Conservation (phyloP, 1,140 invertebrate genomes). For the Drosophila sulfurigaster region DNA sequence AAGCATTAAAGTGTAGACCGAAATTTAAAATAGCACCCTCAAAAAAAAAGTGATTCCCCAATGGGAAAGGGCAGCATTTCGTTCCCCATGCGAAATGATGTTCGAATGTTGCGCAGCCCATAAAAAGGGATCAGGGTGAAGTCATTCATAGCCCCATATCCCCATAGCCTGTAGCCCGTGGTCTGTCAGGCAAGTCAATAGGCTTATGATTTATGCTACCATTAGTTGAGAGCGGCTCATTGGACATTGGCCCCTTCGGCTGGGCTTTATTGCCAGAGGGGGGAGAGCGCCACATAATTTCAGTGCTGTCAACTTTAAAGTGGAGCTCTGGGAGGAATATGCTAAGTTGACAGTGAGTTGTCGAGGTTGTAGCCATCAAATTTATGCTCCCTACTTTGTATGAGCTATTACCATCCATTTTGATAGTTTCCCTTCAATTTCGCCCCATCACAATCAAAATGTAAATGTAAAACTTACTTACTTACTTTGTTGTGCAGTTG, state of each 20-base stretch:
- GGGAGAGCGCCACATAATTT: slow-evolving; percentile 24
- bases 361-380: slow-evolving; percentile 16
- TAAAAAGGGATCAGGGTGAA: slow-evolving; percentile 75
- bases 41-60: slow-evolving; percentile 3
- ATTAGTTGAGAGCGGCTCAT: slow-evolving; percentile 68
- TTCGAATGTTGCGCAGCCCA: slow-evolving; percentile 70
- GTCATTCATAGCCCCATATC: slow-evolving; percentile 44
- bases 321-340: slow-evolving; percentile 7
- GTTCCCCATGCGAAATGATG: slow-evolving; percentile 29
- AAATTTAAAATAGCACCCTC: slow-evolving; percentile 59
- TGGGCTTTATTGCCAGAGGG: slow-evolving; percentile 21
- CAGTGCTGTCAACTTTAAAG: slow-evolving; percentile 21
- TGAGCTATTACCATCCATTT: neutral
- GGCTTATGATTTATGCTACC: slow-evolving; percentile 79
- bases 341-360: slow-evolving; percentile 9
- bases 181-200: slow-evolving; percentile 66
- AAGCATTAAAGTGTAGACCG: slow-evolving; percentile 49
- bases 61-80: neutral
- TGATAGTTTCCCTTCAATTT: neutral
- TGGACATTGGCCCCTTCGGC: slow-evolving; percentile 12
- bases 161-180: neutral
- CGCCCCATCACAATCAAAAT: neutral
- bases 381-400: neutral
- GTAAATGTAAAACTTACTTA: slow-evolving; percentile 6
- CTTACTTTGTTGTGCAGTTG: slow-evolving; percentile 10